Conservation (phyloP, 2,888 invertebrate genomes). For the Tupiocoris notatus region DNA sequence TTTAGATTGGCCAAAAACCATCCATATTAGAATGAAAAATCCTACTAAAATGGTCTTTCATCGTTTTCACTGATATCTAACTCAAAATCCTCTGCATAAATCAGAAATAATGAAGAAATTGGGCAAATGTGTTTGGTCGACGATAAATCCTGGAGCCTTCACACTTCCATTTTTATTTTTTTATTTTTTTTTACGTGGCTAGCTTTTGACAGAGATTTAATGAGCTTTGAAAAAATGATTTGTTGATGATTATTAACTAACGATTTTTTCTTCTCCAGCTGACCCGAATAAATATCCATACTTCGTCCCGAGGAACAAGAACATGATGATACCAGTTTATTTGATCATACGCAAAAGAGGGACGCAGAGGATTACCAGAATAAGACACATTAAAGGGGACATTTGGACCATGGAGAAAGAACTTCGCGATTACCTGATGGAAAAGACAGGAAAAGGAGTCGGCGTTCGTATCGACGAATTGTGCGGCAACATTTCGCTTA, state of each 20-base stretch:
- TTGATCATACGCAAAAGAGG: conserved; percentile 62
- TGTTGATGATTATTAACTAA: no score
- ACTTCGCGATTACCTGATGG: conserved; percentile 61
- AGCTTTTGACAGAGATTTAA: no score
- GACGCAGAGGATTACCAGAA: conserved; percentile 62
- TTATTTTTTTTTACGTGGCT: no score
- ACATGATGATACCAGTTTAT: conserved; percentile 83
- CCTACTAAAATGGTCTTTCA: no score
- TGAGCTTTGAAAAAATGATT: no score
- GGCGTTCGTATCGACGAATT: conserved; percentile 75
- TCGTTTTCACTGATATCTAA: not conserved
- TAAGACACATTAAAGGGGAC: conserved; percentile 77
- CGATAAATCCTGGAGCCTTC: not conserved
- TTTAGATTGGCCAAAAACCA: no score
- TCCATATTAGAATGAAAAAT: no score
- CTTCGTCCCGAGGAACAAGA: conserved; percentile 71
- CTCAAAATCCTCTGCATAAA: not conserved
- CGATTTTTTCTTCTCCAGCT: conserved; percentile 37
- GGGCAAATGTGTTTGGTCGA: not conserved
- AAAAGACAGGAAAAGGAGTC: conserved; percentile 55
- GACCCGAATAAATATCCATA: conserved; percentile 58
- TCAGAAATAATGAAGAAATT: not conserved
- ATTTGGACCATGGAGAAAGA: conserved; percentile 77
- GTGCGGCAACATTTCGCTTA: conserved; percentile 65
- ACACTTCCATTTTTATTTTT: not conserved